Percentiles rank a stretch among this genome's conserved stretches.
phyloP scores from a whole-genome alignment of 1,140 invertebrate species.

The Anastatus disparis region DNA sequence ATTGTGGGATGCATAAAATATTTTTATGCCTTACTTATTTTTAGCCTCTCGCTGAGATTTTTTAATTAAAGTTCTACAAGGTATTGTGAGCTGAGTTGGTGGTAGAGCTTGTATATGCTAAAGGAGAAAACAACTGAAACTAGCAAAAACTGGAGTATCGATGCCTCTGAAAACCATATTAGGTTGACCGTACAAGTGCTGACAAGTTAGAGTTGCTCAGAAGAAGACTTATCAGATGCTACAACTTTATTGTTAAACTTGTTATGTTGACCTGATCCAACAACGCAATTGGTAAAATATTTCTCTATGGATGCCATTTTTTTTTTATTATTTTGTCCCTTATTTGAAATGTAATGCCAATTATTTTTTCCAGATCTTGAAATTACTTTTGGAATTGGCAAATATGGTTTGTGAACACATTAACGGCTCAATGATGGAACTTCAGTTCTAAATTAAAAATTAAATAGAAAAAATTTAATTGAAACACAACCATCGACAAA shows the following conservation, averaged over 20 bases:
- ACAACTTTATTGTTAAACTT: conserved; percentile 81
- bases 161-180: conserved; percentile 74
- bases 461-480: conserved; percentile 60
- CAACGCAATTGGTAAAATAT: conserved; percentile 68
- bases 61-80: too few species aligned
- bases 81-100: too few species aligned
- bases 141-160: conserved; percentile 64
- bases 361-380: conserved; percentile 68
- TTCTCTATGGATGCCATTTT: neutral
- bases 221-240: conserved; percentile 86
- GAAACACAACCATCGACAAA: conserved; percentile 65
- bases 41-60: too few species aligned
- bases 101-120: too few species aligned
- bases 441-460: conserved; percentile 70
- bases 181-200: conserved; percentile 80
- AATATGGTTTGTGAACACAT: conserved; percentile 80
- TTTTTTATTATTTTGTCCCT: conserved; percentile 12
- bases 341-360: conserved; percentile 7
- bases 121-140: conserved; percentile 54
- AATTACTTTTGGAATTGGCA: conserved; percentile 78
- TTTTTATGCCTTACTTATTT: too few species aligned
- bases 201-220: conserved; percentile 85
- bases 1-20: too few species aligned
- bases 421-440: conserved; percentile 73
- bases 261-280: conserved; percentile 77